phyloP scores from a whole-genome alignment of 2,888 invertebrate species.

The Antheraea assamensis region DNA sequence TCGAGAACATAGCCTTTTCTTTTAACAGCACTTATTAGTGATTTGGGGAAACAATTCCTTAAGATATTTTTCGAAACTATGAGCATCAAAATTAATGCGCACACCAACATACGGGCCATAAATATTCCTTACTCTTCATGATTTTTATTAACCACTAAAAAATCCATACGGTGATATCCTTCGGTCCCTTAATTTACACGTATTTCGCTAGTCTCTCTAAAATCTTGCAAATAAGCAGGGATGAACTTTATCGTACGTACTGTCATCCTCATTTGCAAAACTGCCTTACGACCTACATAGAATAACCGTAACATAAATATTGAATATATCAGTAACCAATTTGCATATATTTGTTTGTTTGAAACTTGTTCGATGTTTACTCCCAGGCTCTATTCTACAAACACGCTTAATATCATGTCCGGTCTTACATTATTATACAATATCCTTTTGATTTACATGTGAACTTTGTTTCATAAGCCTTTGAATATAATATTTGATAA shows the following conservation, averaged over 20 bases:
- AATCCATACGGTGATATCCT: not conserved
- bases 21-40: not conserved
- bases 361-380: conserved; percentile 22
- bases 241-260: not conserved
- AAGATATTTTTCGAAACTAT: not conserved
- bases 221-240: not conserved
- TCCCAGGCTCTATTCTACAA: conserved; percentile 18
- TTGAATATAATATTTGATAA: not conserved
- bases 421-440: conserved; percentile 3
- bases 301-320: conserved; percentile 3
- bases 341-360: conserved; percentile 32
- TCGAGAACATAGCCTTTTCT: not conserved
- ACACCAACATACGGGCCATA: not conserved
- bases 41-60: not conserved
- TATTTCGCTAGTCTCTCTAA: not conserved
- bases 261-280: not conserved
- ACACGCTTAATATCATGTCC: conserved; percentile 19
- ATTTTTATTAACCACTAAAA: not conserved
- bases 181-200: not conserved
- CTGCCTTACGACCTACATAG: not conserved
- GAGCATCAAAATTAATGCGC: no score
- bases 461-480: not conserved
- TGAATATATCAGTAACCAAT: conserved; percentile 23
- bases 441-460: conserved; percentile 5
- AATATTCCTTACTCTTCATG: not conserved